A percentile compares a stretch with the other conserved stretches of the same genome.
phyloP scores from a whole-genome alignment of 2,113 vertebrate genomes.

The Natator depressus region DNA sequence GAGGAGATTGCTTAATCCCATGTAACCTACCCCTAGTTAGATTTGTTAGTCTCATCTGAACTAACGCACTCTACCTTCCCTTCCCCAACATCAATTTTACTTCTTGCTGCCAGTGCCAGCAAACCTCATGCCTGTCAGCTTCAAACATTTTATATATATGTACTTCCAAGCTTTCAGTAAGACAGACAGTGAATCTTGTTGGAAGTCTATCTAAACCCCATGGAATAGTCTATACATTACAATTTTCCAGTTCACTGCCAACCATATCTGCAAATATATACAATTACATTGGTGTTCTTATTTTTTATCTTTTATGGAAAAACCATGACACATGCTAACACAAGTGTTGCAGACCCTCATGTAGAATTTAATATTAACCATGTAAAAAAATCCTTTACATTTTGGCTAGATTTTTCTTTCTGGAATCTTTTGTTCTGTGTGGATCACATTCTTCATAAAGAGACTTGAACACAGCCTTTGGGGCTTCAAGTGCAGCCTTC shows the following conservation, averaged over 20 bases:
- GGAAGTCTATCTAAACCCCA: background rate
- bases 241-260: constrained; percentile 33
- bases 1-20: background rate
- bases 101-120: background rate
- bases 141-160: constrained; percentile 17
- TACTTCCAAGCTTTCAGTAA: constrained; percentile 13
- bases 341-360: background rate
- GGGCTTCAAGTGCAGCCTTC: constrained; percentile 41
- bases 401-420: background rate
- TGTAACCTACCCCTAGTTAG: background rate
- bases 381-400: background rate
- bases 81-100: background rate
- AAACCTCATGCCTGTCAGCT: constrained; percentile 16
- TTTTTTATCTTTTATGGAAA: background rate
- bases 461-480: constrained; percentile 2
- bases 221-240: background rate
- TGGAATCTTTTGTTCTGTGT: constrained; percentile 30
- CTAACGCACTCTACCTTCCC: background rate
- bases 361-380: constrained; percentile 13
- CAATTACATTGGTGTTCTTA: background rate
- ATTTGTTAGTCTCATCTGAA: background rate
- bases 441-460: constrained; percentile 23
- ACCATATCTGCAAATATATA: background rate
- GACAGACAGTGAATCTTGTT: constrained; percentile 30
- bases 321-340: background rate